Conservation (phyloP, 2,888 invertebrate genomes). For the Molorchus minor region DNA sequence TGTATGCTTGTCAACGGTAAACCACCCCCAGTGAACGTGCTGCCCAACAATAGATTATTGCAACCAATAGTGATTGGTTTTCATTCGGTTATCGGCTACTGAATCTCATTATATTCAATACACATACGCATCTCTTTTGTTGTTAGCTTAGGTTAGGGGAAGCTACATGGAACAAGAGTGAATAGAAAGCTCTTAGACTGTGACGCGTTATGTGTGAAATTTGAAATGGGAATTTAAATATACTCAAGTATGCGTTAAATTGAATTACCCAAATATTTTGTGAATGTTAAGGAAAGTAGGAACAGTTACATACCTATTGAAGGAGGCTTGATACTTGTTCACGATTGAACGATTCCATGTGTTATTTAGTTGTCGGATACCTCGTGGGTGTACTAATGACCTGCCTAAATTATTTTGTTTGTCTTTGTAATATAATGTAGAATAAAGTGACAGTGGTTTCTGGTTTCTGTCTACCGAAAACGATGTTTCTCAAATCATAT, state of each 20-base stretch:
- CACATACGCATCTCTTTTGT: slow-evolving; percentile 59
- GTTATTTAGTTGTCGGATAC: too few relatives aligned
- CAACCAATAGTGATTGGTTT: slow-evolving; percentile 57
- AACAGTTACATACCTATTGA: too few relatives aligned
- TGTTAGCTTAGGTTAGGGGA: slow-evolving; percentile 46
- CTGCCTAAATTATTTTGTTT: too few relatives aligned
- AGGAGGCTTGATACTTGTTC: too few relatives aligned
- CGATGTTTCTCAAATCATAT: too few relatives aligned
- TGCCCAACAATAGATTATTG: slow-evolving; percentile 54
- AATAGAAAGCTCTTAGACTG: slow-evolving; percentile 46
- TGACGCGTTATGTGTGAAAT: slow-evolving; percentile 52
- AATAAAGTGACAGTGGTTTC: too few relatives aligned
- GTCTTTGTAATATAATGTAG: too few relatives aligned
- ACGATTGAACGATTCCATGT: too few relatives aligned
- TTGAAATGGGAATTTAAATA: slow-evolving; percentile 49
- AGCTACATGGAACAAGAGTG: slow-evolving; percentile 37
- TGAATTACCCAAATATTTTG: slow-evolving; percentile 12
- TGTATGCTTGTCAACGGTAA: slow-evolving; percentile 34
- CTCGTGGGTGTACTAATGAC: too few relatives aligned
- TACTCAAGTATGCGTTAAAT: slow-evolving; percentile 51
- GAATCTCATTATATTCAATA: slow-evolving; percentile 57
- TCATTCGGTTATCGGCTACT: slow-evolving; percentile 55
- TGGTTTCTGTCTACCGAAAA: too few relatives aligned
- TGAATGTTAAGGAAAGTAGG: too few relatives aligned
- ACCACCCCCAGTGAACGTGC: slow-evolving; percentile 44